Conservation (phyloP, 1,140 invertebrate genomes). For the Plodia interpunctella region DNA sequence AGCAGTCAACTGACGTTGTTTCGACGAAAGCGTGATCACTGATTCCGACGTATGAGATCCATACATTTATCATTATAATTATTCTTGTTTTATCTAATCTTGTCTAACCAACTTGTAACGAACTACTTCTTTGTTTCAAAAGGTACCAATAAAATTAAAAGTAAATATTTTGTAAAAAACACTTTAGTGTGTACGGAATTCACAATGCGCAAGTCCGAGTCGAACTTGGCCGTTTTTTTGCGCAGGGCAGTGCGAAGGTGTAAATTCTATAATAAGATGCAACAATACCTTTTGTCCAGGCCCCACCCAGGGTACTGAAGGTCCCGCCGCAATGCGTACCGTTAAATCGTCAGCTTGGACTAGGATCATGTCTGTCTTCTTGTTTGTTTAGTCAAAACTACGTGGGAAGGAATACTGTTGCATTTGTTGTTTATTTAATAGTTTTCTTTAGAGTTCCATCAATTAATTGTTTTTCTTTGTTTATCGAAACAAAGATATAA, state of each 20-base stretch:
- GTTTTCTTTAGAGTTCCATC: neutral
- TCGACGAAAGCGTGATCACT: no score
- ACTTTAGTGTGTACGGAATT: neutral
- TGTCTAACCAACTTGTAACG: no score
- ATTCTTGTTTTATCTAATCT: no score
- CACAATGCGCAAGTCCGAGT: neutral
- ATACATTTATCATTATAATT: no score
- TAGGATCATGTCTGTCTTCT: slow-evolving; percentile 35
- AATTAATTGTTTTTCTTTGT: neutral
- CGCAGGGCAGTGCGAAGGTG: slow-evolving; percentile 24
- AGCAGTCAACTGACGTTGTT: no score
- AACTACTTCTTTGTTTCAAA: no score
- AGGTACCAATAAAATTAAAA: no score
- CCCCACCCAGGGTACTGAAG: neutral
- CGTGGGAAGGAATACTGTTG: slow-evolving; percentile 37
- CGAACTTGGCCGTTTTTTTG: neutral
- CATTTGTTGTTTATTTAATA: slow-evolving; percentile 47
- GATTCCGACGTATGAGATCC: no score
- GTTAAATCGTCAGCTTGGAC: slow-evolving; percentile 40
- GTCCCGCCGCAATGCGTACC: slow-evolving; percentile 18
- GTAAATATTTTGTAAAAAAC: no score
- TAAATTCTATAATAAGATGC: slow-evolving; percentile 48
- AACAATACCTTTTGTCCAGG: slow-evolving; percentile 31
- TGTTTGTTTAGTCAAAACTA: slow-evolving; percentile 30
- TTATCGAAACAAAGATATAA: no score